Percentiles rank a stretch among this genome's conserved stretches.
Evolutionary conservation across 2,888 invertebrate genomes (phyloP).

Genomic region (Hermaeophaga mercurialis): DNA sequence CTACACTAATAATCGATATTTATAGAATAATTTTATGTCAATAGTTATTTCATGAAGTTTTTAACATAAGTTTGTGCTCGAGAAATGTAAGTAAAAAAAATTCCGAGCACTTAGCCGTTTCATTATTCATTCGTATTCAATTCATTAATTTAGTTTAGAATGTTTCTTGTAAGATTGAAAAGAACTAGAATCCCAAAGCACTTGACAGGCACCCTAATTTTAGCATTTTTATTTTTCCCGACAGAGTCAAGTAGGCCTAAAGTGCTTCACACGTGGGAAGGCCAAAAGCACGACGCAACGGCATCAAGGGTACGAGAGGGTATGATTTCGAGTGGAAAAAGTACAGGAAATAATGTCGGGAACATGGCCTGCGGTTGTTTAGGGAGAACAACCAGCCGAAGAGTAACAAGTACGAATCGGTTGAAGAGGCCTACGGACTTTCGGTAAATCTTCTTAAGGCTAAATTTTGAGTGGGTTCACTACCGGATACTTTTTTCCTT

Average conservation of each 20-base stretch:
- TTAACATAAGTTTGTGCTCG: too few relatives aligned
- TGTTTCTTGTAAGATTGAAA: too few relatives aligned
- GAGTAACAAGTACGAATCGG: conserved; percentile 15
- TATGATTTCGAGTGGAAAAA: conserved; percentile 22
- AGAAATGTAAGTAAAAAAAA: too few relatives aligned
- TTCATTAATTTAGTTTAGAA: too few relatives aligned
- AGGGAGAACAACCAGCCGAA: background rate
- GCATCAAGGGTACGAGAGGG: conserved; percentile 7
- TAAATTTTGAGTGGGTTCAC: conserved; percentile 9
- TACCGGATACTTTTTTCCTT: conserved; percentile 10
- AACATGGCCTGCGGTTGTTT: conserved; percentile 17
- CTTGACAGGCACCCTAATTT: conserved; percentile 14
- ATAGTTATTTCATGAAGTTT: too few relatives aligned
- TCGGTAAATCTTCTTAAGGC: conserved; percentile 8
- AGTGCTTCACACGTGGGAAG: conserved; percentile 19
- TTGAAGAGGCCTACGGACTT: conserved; percentile 4
- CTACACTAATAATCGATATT: too few relatives aligned
- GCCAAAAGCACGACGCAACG: conserved; percentile 3
- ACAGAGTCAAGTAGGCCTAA: conserved; percentile 18
- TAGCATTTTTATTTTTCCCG: conserved; percentile 15
- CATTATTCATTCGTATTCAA: too few relatives aligned
- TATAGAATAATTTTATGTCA: too few relatives aligned
- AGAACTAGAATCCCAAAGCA: too few relatives aligned
- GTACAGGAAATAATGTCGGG: conserved; percentile 9
- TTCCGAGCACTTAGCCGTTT: too few relatives aligned